Conservation (phyloP, 2,888 invertebrate species). For the Amphipyra tragopoginis region DNA sequence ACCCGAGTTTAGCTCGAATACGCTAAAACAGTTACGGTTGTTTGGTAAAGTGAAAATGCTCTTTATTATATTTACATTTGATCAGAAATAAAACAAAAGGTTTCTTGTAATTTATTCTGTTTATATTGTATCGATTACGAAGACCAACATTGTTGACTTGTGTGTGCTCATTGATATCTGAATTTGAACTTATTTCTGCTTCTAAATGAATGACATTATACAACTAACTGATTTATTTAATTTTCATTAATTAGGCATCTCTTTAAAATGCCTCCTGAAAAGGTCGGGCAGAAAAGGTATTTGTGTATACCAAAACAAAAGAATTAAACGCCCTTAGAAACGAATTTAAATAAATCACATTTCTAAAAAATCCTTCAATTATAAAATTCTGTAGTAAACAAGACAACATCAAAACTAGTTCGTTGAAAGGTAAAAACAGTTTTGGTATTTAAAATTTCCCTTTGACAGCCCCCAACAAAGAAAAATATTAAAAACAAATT, state of each 20-base stretch:
- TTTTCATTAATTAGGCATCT: too few species aligned
- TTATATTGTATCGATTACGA: too few species aligned
- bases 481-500: conserved; percentile 11
- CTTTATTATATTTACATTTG: conserved; percentile 12
- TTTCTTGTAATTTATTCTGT: background rate
- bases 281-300: too few species aligned
- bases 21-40: conserved; percentile 18
- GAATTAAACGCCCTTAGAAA: too few species aligned
- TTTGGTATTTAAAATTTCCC: background rate
- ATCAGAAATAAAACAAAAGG: background rate
- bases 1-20: conserved; percentile 24
- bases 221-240: too few species aligned
- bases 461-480: conserved; percentile 15
- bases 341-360: too few species aligned
- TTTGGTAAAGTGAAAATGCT: conserved; percentile 9
- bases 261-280: too few species aligned
- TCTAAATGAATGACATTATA: too few species aligned
- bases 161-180: background rate
- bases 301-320: too few species aligned
- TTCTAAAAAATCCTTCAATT: too few species aligned
- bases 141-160: too few species aligned
- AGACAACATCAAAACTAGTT: background rate
- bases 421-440: background rate
- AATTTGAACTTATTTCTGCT: too few species aligned
- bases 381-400: background rate